Evolutionary conservation across 2,797 vertebrate genomes (phyloP).

Genomic region (Glyptemys insculpta): DNA sequence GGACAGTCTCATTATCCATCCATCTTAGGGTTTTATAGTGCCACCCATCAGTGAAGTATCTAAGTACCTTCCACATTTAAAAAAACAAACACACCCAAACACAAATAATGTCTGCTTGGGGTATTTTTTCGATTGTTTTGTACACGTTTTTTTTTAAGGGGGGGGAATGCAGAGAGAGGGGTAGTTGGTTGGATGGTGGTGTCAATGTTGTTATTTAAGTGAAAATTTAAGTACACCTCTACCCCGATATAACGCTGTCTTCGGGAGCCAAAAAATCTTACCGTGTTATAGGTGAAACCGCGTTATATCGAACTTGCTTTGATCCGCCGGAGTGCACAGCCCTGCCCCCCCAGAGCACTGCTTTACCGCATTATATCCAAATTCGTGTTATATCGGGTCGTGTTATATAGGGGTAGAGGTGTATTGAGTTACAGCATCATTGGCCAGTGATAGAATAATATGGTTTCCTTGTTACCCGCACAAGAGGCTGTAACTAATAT

Average conservation of each 20-base stretch:
- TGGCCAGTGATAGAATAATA: not conserved
- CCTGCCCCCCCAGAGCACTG: no score
- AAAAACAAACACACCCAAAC: no score
- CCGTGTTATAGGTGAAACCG: no score
- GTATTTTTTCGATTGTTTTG: not conserved
- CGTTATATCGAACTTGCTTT: no score
- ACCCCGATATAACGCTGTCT: no score
- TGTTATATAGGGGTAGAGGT: no score
- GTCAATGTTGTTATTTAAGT: not conserved
- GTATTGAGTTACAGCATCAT: not conserved
- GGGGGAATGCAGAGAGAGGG: rapidly evolving
- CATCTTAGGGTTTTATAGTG: not conserved
- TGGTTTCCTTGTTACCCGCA: not conserved
- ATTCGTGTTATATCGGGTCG: no score
- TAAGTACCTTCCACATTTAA: no score
- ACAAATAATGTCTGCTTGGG: not conserved
- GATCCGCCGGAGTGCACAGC: no score
- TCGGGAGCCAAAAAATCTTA: no score
- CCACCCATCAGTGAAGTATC: not conserved
- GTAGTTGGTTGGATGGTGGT: not conserved
- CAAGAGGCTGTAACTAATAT: not conserved
- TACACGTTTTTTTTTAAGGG: not conserved
- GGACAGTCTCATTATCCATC: not conserved
- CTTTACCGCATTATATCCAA: no score
- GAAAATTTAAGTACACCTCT: not conserved